These are phyloP conservation scores for Aphelocoma californica DNA, from an alignment of 2,797 vertebrate species.

Conservation along the genomic window DNA sequence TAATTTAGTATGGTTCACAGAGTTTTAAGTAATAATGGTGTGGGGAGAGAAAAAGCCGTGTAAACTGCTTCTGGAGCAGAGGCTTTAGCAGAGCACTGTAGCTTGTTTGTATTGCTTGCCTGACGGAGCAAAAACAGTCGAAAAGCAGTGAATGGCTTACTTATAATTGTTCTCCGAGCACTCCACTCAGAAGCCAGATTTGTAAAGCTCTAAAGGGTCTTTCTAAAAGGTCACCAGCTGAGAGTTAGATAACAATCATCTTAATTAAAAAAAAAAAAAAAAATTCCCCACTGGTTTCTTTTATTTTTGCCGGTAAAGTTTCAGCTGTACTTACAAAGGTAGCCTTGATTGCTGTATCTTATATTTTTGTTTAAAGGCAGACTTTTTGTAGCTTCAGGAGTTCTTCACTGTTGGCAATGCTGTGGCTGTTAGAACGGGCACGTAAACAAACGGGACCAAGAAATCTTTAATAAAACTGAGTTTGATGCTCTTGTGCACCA, in stretches of 20 bases:
- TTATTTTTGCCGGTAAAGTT: background rate
- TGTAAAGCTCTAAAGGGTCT: background rate
- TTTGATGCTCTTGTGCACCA: background rate
- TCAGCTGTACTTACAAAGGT: background rate
- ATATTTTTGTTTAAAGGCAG: background rate
- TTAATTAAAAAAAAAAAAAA: background rate
- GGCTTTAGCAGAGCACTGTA: background rate
- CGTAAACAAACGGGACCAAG: background rate
- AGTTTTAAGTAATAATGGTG: background rate
- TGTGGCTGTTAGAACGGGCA: background rate
- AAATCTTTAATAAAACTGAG: background rate
- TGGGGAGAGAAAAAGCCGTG: background rate
- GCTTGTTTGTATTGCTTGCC: background rate
- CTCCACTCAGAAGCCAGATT: background rate
- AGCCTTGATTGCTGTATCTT: background rate
- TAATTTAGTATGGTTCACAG: background rate
- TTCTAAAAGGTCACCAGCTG: background rate
- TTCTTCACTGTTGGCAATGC: background rate
- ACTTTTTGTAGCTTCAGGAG: background rate
- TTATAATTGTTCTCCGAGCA: rapidly evolving
- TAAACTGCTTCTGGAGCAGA: background rate
- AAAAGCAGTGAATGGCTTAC: background rate
- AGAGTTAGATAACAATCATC: background rate
- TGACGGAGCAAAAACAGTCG: background rate
- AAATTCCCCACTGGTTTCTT: background rate